Evolutionary conservation across 2,888 invertebrate genomes (phyloP).

Genomic region (Gymnosoma rotundatum): DNA sequence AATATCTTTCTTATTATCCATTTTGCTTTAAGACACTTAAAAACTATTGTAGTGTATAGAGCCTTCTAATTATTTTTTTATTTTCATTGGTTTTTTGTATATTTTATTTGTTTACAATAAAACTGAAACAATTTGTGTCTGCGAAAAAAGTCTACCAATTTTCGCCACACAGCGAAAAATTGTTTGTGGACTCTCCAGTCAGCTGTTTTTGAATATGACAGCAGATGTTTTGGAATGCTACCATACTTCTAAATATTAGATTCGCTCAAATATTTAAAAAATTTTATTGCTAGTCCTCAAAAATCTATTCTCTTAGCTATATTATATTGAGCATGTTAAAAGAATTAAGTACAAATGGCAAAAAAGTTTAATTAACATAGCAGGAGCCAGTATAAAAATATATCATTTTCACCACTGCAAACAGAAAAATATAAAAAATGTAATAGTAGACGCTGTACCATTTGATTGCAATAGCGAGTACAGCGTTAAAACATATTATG

Average conservation of each 20-base stretch:
- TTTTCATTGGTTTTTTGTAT: conserved; percentile 55
- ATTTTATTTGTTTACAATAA: conserved; percentile 67
- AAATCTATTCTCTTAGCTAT: too few species aligned
- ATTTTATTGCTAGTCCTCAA: too few species aligned
- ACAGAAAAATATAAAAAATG: too few species aligned
- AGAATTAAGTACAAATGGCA: too few species aligned
- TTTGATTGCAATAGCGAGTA: too few species aligned
- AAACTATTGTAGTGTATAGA: conserved; percentile 62
- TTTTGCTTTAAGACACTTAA: conserved; percentile 65
- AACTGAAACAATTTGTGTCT: conserved; percentile 50
- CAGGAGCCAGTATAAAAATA: too few species aligned
- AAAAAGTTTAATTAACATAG: too few species aligned
- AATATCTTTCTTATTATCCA: conserved; percentile 83
- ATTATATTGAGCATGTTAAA: too few species aligned
- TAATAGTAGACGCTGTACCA: too few species aligned
- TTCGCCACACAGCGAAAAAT: conserved; percentile 15
- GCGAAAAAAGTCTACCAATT: conserved; percentile 50
- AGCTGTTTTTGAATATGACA: conserved; percentile 26
- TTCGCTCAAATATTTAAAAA: too few species aligned
- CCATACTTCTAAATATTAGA: neutral
- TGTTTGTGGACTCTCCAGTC: conserved; percentile 11
- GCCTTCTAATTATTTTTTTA: conserved; percentile 1
- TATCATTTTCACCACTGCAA: too few species aligned
- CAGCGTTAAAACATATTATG: too few species aligned
- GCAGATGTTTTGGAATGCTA: neutral